Base-by-base conservation (phyloP, 2,888 invertebrate genomes). In the Sphaerophoria taeniata region DNA sequence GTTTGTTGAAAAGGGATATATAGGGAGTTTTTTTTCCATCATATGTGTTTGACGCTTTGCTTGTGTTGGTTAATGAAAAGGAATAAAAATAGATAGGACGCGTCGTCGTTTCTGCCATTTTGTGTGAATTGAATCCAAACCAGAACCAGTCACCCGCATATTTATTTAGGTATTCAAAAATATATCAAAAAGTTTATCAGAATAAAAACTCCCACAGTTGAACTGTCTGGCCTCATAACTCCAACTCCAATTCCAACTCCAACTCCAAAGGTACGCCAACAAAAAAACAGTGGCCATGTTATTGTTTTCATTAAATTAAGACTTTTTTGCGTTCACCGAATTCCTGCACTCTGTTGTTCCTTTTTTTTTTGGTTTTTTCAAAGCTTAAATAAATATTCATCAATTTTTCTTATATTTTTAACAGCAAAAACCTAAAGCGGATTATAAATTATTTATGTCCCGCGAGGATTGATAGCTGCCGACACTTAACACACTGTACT, bases 391-490 rank as follows among this genome's bases (percentile, higher is more conserved):
- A 51, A 75, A 84, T 84, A 84, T 84, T 84, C 84, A 84, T 84
- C 72, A 56, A 76, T 11, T 31, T 75, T 51, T 71, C 24, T 24
- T 24, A 24, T 24, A 24, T 24, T 24, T 24, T 24, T 24, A 24
- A 58, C 51, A 65, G 36, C 51, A 67, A 69, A 78, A 74, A 78
- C 60, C 67, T 31, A 70, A 65, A 65, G 69, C 31, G 67, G 76
- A 73, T 70, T 77, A 74, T 85, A 85, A 85, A 85, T 85, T 70
- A 85, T 85, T 81, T 81, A 85, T 85, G 47, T 63, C 67, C 63
- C 63, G 4, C n/a, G 63, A 73, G 74, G 72, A 76, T 76, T 81
- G 85, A 72, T 60, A 76, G 58, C 67, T 72, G 85, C 85, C 85
- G 73, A 75, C 84, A 84, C 84, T 81, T 81, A 73, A 70, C 63